A percentile compares a stretch with the other conserved stretches of the same genome.
Conservation (phyloP, 2,888 invertebrate species). For the Muscina levida region DNA sequence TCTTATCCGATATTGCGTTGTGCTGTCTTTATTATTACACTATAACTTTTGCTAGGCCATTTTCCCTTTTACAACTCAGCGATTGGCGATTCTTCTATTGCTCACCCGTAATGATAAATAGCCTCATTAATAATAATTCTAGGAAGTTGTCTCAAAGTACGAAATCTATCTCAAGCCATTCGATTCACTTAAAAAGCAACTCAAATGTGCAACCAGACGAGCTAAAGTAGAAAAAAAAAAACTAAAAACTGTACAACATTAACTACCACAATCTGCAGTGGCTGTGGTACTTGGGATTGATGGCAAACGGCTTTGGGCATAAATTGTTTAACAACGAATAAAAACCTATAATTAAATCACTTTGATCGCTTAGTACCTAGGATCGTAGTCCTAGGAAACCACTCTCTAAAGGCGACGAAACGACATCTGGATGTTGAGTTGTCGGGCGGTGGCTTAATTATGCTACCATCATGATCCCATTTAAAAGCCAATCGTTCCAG, state of each 20-base stretch:
- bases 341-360: constrained; percentile 59
- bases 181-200: constrained; percentile 47
- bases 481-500: constrained; percentile 30
- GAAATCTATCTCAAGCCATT: constrained; percentile 40
- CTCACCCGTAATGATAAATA: background rate
- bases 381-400: no score
- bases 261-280: no score
- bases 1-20: constrained; percentile 7
- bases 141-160: constrained; percentile 48
- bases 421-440: constrained; percentile 3
- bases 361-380: background rate
- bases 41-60: background rate
- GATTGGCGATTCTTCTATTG: background rate
- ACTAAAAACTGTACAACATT: no score
- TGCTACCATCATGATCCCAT: constrained; percentile 14
- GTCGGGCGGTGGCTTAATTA: constrained; percentile 2
- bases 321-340: constrained; percentile 46
- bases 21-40: background rate
- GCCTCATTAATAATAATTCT: constrained; percentile 52
- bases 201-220: no score
- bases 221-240: no score
- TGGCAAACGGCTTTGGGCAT: constrained; percentile 19
- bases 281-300: constrained; percentile 12
- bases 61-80: background rate
- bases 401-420: background rate